Evolutionary conservation across 2,888 invertebrate genomes (phyloP), one percentile per base, ranked within the genome.

Genomic region (Chrysopilus asiliformis): DNA sequence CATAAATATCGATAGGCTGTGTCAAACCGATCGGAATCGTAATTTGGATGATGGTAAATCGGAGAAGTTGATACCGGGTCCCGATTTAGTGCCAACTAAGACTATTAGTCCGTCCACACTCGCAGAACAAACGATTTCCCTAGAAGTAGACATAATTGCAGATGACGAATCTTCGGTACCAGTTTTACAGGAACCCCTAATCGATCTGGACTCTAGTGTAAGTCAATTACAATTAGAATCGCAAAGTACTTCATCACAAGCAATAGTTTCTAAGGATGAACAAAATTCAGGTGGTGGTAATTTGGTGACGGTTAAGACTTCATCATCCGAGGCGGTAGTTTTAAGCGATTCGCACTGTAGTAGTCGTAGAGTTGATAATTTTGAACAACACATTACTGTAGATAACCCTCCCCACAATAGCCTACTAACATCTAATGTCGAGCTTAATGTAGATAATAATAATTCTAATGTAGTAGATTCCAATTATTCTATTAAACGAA

Each of bases 201-300:
- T 30, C 14, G 44, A 44, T 25, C 40, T 43, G 34, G 47, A 46
- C 17, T 35, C 39, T 32, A 46, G 44, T 32, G 46, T 46, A 46
- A 46, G 46, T 43, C 33, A 39, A 39, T 34, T 36, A 38, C 32
- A 41, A 36, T 39, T 38, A n/a, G 41, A 41, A 29, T 39, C 41
- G 22, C 39, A 32, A 41, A 34, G 36, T 17, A 32, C 32, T 10
- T 32, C 41, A 29, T 31, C 40, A 22, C 34, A 41, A 48, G 66
- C 67, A 38, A 65, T 69, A 53, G 68, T 69, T 44, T n/a, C n/a
- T n/a, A n/a, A n/a, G n/a, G n/a, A n/a, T n/a, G n/a, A n/a, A n/a
- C n/a, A n/a, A n/a, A n/a, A n/a, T n/a, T n/a, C n/a, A n/a, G 68
- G 68, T 51, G 66, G 68, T 53, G 68, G 68, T 45, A 68, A 68